Evolutionary conservation across 1,140 invertebrate species (phyloP), one percentile per base, ranked within the genome.

Genomic region (Anoplophora glabripennis): DNA sequence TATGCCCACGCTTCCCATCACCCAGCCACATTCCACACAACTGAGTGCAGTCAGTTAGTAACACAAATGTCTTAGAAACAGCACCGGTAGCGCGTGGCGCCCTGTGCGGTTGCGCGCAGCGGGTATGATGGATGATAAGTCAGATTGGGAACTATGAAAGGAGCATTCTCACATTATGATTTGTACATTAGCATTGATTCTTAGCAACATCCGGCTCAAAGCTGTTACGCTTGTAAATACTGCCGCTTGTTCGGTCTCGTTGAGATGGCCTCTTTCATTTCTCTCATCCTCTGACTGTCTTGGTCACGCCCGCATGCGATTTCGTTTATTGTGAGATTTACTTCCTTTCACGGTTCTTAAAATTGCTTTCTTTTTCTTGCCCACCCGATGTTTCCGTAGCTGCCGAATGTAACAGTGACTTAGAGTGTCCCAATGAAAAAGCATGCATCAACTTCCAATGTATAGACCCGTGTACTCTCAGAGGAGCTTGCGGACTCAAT

Each of bases 381-480:
- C 72, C 72, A 72, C 65, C 67, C 65, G 61, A 69, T 66, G 66
- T 69, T 52, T 57, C 67, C 75, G 70, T 85, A 92, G 90, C 90
- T 81, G 87, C 87, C 81, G 88, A 92, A 85, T 95, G 93, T 81
- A 87, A 87, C 78, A 88, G 86, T 76, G 90, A 95, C 83, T 83
- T 84, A 80, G 91, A 94, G 79, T 96, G 93, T 81, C 85, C 90
- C 61, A 87, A 88, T 78, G 90, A 94, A 78, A 90, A 92, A 81
- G 89, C 90, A 73, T 96, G 93, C 83, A 86, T 93, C 77, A 88
- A 89, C 78, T 82, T 84, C 73, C 81, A 87, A 76, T 96, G 93
- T 77, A 83, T 90, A 77, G 91, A 95, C 79, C 93, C 92, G 63
- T 96, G 93, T 80, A 87, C 84, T 67, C 80, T 94, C 66, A 85